Percentiles rank a stretch among this genome's conserved stretches.
phyloP scores from a whole-genome alignment of 1,140 invertebrate species.

The Apocrypta bakeri region DNA sequence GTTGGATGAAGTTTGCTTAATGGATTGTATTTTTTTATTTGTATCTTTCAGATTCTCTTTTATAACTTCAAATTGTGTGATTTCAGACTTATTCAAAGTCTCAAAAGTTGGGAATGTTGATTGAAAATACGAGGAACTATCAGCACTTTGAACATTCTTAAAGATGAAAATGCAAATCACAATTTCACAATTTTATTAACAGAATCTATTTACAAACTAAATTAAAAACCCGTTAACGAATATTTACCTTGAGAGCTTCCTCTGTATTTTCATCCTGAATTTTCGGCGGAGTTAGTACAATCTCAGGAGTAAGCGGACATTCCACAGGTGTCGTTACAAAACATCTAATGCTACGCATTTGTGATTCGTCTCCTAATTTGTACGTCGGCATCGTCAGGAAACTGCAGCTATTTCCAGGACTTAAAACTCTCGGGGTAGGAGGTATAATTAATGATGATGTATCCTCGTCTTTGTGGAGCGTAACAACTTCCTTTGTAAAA shows the following conservation, averaged over 20 bases:
- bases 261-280: background rate
- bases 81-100: slow-evolving; percentile 18
- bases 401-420: slow-evolving; percentile 29
- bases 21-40: background rate
- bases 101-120: background rate
- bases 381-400: background rate
- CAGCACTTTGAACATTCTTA: background rate
- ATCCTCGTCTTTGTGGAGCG: slow-evolving; percentile 8
- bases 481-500: background rate
- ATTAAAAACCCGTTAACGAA: background rate
- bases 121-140: slow-evolving; percentile 7
- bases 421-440: slow-evolving; percentile 29
- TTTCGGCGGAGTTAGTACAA: slow-evolving; percentile 33
- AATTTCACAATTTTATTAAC: too few species aligned
- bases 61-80: slow-evolving; percentile 43
- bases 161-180: background rate
- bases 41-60: slow-evolving; percentile 27
- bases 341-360: background rate
- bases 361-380: slow-evolving; percentile 28
- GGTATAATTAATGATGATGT: background rate
- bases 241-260: slow-evolving; percentile 2
- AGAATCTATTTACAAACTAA: background rate
- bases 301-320: slow-evolving; percentile 40
- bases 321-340: slow-evolving; percentile 15
- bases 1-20: background rate